Conservation (phyloP, 2,113 vertebrate species). For the Melanostigma gelatinosum region DNA sequence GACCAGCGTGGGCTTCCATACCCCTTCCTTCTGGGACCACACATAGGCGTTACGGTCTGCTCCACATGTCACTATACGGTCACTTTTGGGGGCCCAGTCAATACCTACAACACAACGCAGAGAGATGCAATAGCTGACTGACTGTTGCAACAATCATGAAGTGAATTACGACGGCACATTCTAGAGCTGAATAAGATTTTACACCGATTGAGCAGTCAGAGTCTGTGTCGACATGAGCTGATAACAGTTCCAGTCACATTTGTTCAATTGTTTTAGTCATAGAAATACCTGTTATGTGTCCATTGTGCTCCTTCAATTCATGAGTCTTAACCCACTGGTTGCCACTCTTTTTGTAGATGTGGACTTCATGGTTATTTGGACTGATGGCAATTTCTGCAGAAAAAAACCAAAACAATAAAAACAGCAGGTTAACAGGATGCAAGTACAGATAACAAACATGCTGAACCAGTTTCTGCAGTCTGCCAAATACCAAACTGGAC, state of each 20-base stretch:
- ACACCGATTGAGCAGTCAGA: background rate
- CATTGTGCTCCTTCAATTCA: constrained; percentile 98
- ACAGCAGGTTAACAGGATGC: background rate
- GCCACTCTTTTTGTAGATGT: constrained; percentile 98
- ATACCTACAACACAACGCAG: constrained; percentile 84
- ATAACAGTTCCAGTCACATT: background rate
- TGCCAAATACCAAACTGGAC: background rate
- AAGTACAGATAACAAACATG: constrained; percentile 24
- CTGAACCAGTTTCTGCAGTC: constrained; percentile 20
- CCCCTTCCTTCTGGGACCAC: constrained; percentile 97
- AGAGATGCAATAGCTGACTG: background rate
- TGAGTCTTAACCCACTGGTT: constrained; percentile 97
- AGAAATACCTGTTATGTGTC: constrained; percentile 94
- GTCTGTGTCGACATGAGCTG: background rate
- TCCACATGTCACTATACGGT: constrained; percentile 97
- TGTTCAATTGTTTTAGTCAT: background rate
- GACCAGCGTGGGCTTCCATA: constrained; percentile 98
- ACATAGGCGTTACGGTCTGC: constrained; percentile 98
- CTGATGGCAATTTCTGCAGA: constrained; percentile 95
- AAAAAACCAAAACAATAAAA: background rate
- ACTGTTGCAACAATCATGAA: background rate
- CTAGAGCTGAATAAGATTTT: background rate
- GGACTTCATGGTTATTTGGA: constrained; percentile 99
- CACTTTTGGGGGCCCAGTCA: constrained; percentile 99
- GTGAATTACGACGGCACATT: background rate